Evolutionary conservation across 2,888 invertebrate species (phyloP).

Genomic region (Calameuta idolon): DNA sequence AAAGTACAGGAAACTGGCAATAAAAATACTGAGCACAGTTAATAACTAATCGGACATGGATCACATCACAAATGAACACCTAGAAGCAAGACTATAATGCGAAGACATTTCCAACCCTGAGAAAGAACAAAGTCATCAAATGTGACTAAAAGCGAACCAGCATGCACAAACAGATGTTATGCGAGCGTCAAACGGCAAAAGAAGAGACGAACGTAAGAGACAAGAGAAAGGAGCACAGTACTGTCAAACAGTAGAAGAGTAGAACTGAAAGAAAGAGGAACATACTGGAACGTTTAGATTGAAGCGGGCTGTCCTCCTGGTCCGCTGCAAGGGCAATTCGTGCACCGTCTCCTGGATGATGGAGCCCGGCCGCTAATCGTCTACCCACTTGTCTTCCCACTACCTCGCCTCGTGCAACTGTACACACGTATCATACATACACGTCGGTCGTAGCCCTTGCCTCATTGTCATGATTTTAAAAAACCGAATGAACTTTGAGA

Average conservation of each 20-base stretch:
- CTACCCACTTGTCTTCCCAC: conserved; percentile 69
- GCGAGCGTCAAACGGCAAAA: not conserved
- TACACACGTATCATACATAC: conserved; percentile 35
- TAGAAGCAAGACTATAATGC: not conserved
- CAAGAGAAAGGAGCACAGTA: conserved; percentile 7
- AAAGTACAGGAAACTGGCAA: not conserved
- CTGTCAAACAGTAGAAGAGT: conserved; percentile 2
- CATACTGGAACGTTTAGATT: conserved; percentile 88
- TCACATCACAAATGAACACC: not conserved
- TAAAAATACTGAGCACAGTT: not conserved
- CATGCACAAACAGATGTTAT: not conserved
- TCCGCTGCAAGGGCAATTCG: conserved; percentile 72
- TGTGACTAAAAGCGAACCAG: not conserved
- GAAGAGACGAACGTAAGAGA: conserved; percentile 20
- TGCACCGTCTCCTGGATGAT: conserved; percentile 70
- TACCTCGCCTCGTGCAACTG: conserved; percentile 66
- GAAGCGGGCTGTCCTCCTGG: conserved; percentile 87
- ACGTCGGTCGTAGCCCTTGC: not conserved
- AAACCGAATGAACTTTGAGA: not conserved
- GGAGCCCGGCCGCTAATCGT: conserved; percentile 69
- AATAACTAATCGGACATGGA: not conserved
- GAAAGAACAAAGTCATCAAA: not conserved
- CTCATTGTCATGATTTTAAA: not conserved
- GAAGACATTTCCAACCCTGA: not conserved
- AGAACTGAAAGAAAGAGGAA: conserved; percentile 64